Evolutionary conservation across 2,113 vertebrate species (phyloP).

Genomic region (Gobius niger): DNA sequence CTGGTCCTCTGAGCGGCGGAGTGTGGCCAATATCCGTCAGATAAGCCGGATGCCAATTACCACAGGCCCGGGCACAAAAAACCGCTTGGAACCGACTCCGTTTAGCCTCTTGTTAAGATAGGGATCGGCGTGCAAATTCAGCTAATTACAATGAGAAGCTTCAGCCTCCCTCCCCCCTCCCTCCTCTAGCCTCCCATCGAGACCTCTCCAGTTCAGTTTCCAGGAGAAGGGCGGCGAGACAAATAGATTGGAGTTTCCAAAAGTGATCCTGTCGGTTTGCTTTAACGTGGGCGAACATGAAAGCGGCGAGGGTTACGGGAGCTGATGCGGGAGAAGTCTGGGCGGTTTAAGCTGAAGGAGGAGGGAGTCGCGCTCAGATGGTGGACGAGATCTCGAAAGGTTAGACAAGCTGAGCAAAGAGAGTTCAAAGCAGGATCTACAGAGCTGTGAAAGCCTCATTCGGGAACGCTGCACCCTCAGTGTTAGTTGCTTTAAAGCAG

Average conservation of each 20-base stretch:
- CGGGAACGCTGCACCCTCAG: too few species aligned
- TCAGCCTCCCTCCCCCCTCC: slow-evolving; percentile 27
- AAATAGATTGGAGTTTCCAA: background rate
- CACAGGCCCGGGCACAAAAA: slow-evolving; percentile 50
- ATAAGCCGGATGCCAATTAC: slow-evolving; percentile 58
- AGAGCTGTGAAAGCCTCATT: too few species aligned
- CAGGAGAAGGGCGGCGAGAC: background rate
- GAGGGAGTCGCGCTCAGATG: too few species aligned
- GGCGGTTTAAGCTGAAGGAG: too few species aligned
- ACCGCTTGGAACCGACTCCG: slow-evolving; percentile 52
- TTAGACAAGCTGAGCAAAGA: too few species aligned
- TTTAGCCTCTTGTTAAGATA: slow-evolving; percentile 57
- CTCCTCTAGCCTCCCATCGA: slow-evolving; percentile 3
- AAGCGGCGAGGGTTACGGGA: too few species aligned
- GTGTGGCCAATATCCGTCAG: slow-evolving; percentile 48
- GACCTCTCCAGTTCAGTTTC: slow-evolving; percentile 11
- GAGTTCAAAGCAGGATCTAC: too few species aligned
- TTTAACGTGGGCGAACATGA: background rate
- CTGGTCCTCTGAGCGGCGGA: slow-evolving; percentile 48
- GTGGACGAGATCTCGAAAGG: too few species aligned
- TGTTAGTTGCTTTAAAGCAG: too few species aligned
- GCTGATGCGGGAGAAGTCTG: too few species aligned
- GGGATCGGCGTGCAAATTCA: slow-evolving; percentile 51
- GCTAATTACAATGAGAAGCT: slow-evolving; percentile 53
- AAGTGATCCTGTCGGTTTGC: background rate